Base-by-base conservation (phyloP, 2,113 vertebrate genomes). In the Pygathrix nemaeus region DNA sequence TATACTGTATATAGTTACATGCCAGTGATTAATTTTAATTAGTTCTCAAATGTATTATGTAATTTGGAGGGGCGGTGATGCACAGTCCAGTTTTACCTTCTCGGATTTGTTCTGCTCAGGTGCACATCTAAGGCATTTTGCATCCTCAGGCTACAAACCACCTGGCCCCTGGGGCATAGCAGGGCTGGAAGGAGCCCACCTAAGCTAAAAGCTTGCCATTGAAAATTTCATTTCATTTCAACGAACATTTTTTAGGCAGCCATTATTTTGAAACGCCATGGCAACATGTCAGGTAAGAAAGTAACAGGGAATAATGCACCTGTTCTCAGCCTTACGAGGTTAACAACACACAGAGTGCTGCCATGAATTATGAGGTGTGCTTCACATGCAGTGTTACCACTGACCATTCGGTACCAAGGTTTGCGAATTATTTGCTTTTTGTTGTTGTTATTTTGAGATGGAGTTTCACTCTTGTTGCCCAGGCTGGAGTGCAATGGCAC, bases 311-410 rank as follows among this genome's bases (percentile, higher is more conserved):
- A 52, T 35, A 43, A 30, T 2, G 2, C 57, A 40, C 45, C 0
- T 0, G 7, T 14, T n/a, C 95, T 73, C 59, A 45, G 5, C 70
- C 70, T 5, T 40, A 2, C 16, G 50, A 59, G 32, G 30, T 30
- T 7, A 50, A 5, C 48, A 38, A 6, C 13, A 38, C 20, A 5
- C 2, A 0, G 1, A 35, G 17, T 21, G 32, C 30, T 0, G 1
- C 50, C 3, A 0, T n/a, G n/a, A 8, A 25, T 10, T 5, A 0
- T 1, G 8, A 61, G 40, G 23, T n/a, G 25, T 12, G 4, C 32
- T 40, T 76, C 81, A 12, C 1, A 1, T 0, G 21, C n/a, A 9
- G 8, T n/a, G 14, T 38, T 27, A 61, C 59, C 38, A 38, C 17
- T 8, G 35, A n/a, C 27, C 0, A 2, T 30, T 76, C 38, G 11